A percentile compares a stretch with the other conserved stretches of the same genome.
Evolutionary conservation across 64 coral and sea anemone genomes (phyloP).

Genomic region (Anthopleura sola): DNA sequence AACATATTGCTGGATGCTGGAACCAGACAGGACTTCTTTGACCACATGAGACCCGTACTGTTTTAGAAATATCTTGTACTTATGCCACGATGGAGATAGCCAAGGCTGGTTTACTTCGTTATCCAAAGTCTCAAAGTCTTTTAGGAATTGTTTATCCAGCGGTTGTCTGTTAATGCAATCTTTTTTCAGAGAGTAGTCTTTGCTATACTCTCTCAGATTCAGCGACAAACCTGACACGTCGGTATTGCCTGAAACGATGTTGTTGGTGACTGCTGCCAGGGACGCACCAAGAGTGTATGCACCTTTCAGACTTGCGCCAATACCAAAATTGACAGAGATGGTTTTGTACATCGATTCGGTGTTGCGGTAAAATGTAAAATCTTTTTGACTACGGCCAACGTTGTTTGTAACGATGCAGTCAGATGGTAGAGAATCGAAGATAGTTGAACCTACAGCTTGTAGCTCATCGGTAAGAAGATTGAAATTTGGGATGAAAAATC

Average conservation of each 20-base stretch:
- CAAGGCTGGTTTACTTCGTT: conserved; percentile 27
- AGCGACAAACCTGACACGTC: conserved; percentile 24
- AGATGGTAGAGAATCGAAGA: conserved; percentile 17
- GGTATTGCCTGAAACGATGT: background rate
- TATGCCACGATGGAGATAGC: conserved; percentile 25
- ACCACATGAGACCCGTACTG: conserved; percentile 53
- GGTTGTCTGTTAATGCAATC: conserved; percentile 4
- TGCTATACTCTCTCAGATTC: background rate
- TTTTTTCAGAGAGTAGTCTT: conserved; percentile 13
- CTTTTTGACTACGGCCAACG: conserved; percentile 14
- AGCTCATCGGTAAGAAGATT: conserved; percentile 18
- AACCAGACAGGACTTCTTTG: conserved; percentile 7
- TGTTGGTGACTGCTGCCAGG: conserved; percentile 11
- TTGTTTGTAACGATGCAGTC: conserved; percentile 4
- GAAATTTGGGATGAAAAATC: conserved; percentile 25
- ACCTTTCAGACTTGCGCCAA: conserved; percentile 37
- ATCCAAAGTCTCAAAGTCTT: conserved; percentile 17
- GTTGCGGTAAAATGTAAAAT: conserved; percentile 21
- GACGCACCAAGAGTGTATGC: conserved; percentile 32
- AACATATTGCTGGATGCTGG: conserved; percentile 28
- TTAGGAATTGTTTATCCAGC: background rate
- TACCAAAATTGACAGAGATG: conserved; percentile 11
- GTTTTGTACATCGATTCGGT: conserved; percentile 24
- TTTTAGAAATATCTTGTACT: conserved; percentile 32
- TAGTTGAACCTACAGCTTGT: conserved; percentile 26